Base-by-base conservation (phyloP, 1,140 invertebrate genomes). In the Oryctes rhinoceros region DNA sequence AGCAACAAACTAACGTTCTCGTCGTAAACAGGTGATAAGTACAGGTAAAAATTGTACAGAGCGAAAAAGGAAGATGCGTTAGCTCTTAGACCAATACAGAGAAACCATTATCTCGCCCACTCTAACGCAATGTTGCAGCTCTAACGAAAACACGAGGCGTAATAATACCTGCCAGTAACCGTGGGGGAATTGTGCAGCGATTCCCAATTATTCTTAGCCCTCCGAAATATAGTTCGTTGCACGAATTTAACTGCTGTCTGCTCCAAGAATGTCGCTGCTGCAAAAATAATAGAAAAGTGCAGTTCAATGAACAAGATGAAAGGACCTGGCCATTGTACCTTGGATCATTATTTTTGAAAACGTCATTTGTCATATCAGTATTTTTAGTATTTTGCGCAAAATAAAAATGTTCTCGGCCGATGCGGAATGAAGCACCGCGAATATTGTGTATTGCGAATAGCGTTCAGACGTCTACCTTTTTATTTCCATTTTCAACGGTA, bases 251-350 rank as follows among this genome's bases (percentile, higher is more conserved):
- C 75, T 76, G 75, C 75, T 48, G 75, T 76, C 75, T 76, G 37
- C 37, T 76, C 75, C 75, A 76, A 37, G 37, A 76, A 76, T 76
- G 75, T 76, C 75, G 75, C 75, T 48, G 18, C 65, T 71, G 75
- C 37, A 76, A 76, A 76, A 76, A 76, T 76, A 76, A 76, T 76
- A 76, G 75, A 76, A 76, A 48, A 76, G 75, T 76, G 75, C 75
- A 76, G 75, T 76, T 76, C 75, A 76, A 76, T 76, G 75, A 76
- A 76, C 75, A 76, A 76, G 7, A 76, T 76, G 47, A 76, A 76
- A 76, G 75, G 10, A 71, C 65, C 24, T 71, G 65, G 65, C 39
- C 75, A 49, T 44, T 44, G 39, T 49, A 76, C 47, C 18, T 20
- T 15, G 35, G 13, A 47, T 76, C 75, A 76, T 76, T 76, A 76